Conservation (phyloP, 35 echinoderm and acorn worm species). For the Chiridota heheva region DNA sequence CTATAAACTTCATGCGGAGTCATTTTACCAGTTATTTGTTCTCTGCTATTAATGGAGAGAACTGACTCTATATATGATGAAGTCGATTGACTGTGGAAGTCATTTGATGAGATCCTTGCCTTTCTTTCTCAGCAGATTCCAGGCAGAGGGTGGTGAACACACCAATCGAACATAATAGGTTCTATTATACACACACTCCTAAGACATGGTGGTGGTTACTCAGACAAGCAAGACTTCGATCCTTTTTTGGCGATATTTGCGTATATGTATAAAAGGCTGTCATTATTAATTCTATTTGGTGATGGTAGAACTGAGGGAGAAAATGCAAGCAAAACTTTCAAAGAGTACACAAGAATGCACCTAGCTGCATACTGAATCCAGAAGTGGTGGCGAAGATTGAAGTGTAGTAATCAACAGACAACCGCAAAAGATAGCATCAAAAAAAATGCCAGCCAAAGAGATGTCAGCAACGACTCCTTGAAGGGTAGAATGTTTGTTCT, state of each 20-base stretch:
- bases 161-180: conserved; percentile 42
- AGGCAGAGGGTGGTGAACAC: conserved; percentile 71
- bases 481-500: neutral
- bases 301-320: neutral
- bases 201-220: too few species aligned
- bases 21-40: too few species aligned
- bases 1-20: conserved; percentile 43
- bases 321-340: neutral
- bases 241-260: conserved; percentile 29
- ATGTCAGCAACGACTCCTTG: neutral
- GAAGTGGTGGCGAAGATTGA: neutral
- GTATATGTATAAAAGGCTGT: conserved; percentile 43
- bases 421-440: neutral
- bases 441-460: too few species aligned
- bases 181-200: conserved; percentile 69
- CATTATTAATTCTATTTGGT: neutral
- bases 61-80: conserved; percentile 81
- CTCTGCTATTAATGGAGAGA: too few species aligned
- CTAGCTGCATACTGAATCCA: neutral
- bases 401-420: neutral
- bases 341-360: neutral
- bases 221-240: conserved; percentile 52
- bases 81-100: conserved; percentile 46
- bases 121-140: conserved; percentile 50
- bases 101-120: conserved; percentile 39